These are phyloP conservation scores for Sylvilagus bachmani DNA, from an alignment of 2,113 vertebrate species.

Conservation along the genomic window DNA sequence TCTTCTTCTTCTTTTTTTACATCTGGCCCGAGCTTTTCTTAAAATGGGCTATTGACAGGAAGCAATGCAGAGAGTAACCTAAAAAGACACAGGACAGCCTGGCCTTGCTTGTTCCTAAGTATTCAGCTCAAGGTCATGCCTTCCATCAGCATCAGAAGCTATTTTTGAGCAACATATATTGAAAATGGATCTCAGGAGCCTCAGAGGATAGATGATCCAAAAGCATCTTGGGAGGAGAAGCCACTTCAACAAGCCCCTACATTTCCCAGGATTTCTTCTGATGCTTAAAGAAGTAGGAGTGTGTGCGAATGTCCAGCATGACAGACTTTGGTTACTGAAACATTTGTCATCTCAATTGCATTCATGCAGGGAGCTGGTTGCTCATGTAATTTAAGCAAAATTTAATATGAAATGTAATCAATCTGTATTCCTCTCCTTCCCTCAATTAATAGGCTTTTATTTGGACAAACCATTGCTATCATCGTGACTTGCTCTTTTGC, in stretches of 20 bases:
- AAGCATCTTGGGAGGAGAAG: neutral
- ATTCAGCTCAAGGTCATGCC: slow-evolving; percentile 49
- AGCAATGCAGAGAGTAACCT: slow-evolving; percentile 40
- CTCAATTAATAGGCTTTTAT: slow-evolving; percentile 29
- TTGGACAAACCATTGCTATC: neutral
- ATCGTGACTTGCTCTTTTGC: neutral
- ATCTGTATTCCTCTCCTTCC: neutral
- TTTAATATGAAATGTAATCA: neutral
- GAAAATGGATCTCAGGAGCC: neutral
- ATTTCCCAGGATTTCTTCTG: neutral
- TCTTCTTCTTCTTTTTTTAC: neutral
- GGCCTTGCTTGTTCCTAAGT: slow-evolving; percentile 9
- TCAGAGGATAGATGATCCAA: neutral
- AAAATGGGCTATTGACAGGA: slow-evolving; percentile 63
- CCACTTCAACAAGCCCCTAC: neutral
- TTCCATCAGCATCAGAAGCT: neutral
- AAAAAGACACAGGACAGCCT: neutral
- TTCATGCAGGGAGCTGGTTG: neutral
- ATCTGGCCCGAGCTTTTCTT: slow-evolving; percentile 66
- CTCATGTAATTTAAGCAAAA: neutral
- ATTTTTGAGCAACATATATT: neutral
- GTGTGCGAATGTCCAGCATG: neutral
- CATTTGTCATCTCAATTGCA: neutral
- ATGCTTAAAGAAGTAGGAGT: neutral
- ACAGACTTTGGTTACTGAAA: neutral